Evolutionary conservation across 2,888 invertebrate species (phyloP).

Genomic region (Tenthredo amoena): DNA sequence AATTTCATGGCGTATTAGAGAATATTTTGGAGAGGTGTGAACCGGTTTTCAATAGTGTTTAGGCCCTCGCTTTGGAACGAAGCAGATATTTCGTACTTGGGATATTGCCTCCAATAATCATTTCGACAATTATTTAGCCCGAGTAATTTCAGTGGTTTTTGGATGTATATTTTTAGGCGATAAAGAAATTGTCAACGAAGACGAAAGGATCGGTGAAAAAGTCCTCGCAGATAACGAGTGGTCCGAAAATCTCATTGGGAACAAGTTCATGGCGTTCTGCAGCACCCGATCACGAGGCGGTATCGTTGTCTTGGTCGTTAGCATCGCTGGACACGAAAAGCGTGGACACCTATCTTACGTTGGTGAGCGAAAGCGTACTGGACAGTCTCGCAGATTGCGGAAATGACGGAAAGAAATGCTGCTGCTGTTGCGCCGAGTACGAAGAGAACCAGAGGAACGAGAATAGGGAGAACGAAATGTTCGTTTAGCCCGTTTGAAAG

Average conservation of each 20-base stretch:
- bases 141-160: neutral
- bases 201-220: conserved; percentile 66
- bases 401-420: conserved; percentile 69
- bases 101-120: neutral
- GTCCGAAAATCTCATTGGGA: conserved; percentile 39
- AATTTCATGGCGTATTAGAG: neutral
- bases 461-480: conserved; percentile 76
- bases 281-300: conserved; percentile 68
- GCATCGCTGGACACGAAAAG: conserved; percentile 72
- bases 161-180: conserved; percentile 65
- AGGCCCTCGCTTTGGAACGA: neutral
- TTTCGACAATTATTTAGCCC: neutral
- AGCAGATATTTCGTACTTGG: too few species aligned
- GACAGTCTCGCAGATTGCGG: conserved; percentile 64
- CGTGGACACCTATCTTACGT: conserved; percentile 74
- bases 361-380: conserved; percentile 59
- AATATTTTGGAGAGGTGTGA: neutral
- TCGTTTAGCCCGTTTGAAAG: conserved; percentile 65
- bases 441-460: conserved; percentile 75
- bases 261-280: conserved; percentile 58
- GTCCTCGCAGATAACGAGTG: conserved; percentile 57
- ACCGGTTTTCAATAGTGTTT: neutral
- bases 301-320: conserved; percentile 69
- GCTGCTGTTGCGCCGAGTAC: conserved; percentile 71
- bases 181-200: conserved; percentile 72